Base-by-base conservation (phyloP, 2,113 vertebrate species). In the Piprites chloris region DNA sequence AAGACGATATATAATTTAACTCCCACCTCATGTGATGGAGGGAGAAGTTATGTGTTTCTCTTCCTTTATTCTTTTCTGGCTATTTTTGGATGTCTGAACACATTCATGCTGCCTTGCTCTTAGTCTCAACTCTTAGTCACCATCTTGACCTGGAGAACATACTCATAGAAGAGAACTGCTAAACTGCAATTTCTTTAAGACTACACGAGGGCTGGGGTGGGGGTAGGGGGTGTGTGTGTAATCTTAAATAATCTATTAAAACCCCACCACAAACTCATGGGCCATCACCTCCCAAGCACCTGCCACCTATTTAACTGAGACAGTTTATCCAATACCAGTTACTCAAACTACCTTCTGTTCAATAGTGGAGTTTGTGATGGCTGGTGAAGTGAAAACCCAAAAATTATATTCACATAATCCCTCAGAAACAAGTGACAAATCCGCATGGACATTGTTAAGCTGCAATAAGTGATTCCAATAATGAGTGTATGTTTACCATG, bases 381-480 rank as follows among this genome's bases (percentile, higher is more conserved):
- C 44, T n/a, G 10, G 44, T 32, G 90, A 41, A 58, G 49, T 73
- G 44, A 89, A 62, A 89, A 33, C 5, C 3, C 23, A 4, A 46
- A 88, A 84, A 69, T 75, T 71, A 74, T 27, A 22, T 73, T 76
- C 30, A 63, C 23, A 22, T 93, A 84, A 91, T 95, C 75, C 41
- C 18, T 82, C 27, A 75, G 76, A 74, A 69, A 81, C 55, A 87
- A 67, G 42, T 49, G 63, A 72, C 85, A 72, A 65, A 86, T 83
- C 62, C 88, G 46, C 90, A 74, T 18, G 69, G 84, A 95, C 66
- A 68, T 63, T 78, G 28, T 41, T 94, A 80, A 91, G 17, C 78
- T 93, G 85, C 71, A 95, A 87, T 71, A 95, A 82, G 69, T 89
- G 72, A 87, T 87, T 92, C 55, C 85, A 89, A 62, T 92, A 91